phyloP scores from a whole-genome alignment of 2,113 vertebrate species.

The Caranx ignobilis region DNA sequence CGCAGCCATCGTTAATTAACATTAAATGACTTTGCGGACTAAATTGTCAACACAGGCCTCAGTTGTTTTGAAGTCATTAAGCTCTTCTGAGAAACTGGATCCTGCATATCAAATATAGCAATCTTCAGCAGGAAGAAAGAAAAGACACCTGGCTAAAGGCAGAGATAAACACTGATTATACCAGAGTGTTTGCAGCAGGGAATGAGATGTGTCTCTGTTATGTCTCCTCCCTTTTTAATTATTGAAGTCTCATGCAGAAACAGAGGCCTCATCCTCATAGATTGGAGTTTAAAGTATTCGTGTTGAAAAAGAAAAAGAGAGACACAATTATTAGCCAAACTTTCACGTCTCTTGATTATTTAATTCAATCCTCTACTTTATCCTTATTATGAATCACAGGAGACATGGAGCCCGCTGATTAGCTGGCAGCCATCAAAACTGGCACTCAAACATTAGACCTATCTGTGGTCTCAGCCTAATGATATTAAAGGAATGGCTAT shows the following conservation, averaged over 20 bases:
- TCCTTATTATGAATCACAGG: slow-evolving; percentile 29
- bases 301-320: neutral
- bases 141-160: slow-evolving; percentile 51
- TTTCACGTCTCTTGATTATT: slow-evolving; percentile 21
- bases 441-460: slow-evolving; percentile 36
- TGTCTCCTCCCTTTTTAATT: slow-evolving; percentile 57
- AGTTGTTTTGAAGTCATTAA: slow-evolving; percentile 63
- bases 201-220: slow-evolving; percentile 50
- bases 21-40: slow-evolving; percentile 64
- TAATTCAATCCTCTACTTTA: slow-evolving; percentile 27
- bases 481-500: slow-evolving; percentile 55
- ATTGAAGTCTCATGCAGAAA: slow-evolving; percentile 37
- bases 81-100: slow-evolving; percentile 64
- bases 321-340: neutral
- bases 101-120: slow-evolving; percentile 50
- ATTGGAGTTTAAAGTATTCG: slow-evolving; percentile 2
- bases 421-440: slow-evolving; percentile 44
- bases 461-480: slow-evolving; percentile 51
- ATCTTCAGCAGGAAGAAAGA: slow-evolving; percentile 49
- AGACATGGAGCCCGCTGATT: slow-evolving; percentile 45
- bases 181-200: slow-evolving; percentile 50
- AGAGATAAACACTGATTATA: slow-evolving; percentile 65
- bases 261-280: neutral
- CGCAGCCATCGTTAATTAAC: slow-evolving; percentile 73
- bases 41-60: slow-evolving; percentile 62